Base-by-base conservation (phyloP, 1,140 invertebrate genomes). In the Caligus rogercresseyi region DNA sequence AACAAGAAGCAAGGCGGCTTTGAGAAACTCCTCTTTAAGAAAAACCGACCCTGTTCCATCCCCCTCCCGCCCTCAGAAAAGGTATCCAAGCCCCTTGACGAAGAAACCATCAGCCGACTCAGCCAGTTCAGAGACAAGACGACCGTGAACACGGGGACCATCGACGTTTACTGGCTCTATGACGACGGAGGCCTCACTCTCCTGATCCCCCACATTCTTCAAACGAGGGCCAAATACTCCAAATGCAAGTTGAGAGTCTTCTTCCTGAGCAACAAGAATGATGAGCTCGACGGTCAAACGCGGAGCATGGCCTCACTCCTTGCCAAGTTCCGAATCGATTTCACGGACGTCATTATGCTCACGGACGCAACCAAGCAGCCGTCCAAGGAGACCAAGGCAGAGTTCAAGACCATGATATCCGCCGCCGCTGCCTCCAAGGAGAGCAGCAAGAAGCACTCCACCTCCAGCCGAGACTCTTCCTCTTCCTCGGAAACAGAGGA, bases 301-400 rank as follows among this genome's bases (percentile, higher is more conserved):
- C 15, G 52, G 18, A 94, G 90, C 71, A 91, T 98, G 87, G 86
- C 88, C 2, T 86, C 87, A 69, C 78, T 97, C 25, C 76, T 97
- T 67, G 80, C 81, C 0, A 95, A 95, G 73, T 94, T 96, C 75
- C 80, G 93, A 25, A 91, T 97, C 66, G 86, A 92, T 71, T 93
- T 89, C 71, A 84, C 85, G 1, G 86, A 89, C 69, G 76, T 96
- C 54, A 85, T 83, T 57, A 90, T 96, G 78, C 82, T 97, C 24
- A 85, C 89, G 64, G 87, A 87, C 60, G 83, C 89, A 25, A 82
- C 79, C 26, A 80, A 86, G 24, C 77, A 80, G 64, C 84, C 86
- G 1, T 77, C 81, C 64, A 72, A 78, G 1, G 77, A 80, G 14
- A 88, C 86, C 0, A 76, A 80, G 59, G 72, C 78, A 58, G 80